Evolutionary conservation across 1,140 invertebrate genomes (phyloP), one percentile per base, ranked within the genome.

Genomic region (Diplogasteroides magnus): DNA sequence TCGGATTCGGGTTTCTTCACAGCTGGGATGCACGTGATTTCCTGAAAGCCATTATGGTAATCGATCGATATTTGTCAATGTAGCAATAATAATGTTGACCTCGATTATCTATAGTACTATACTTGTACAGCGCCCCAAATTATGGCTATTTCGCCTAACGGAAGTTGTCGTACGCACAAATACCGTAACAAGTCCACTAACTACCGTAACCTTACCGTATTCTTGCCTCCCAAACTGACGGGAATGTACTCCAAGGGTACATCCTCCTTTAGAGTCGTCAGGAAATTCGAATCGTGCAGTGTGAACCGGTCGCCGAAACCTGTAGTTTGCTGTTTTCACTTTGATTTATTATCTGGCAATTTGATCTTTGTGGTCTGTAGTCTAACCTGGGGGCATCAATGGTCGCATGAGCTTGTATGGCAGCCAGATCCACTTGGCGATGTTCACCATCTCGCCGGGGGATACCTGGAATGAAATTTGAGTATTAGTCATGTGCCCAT

Each of bases 401-500:
- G 77, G 64, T 32, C 77, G 75, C 29, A 73, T 69, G 27, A 80
- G 55, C 37, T 70, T 76, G 61, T 80, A 80, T 3, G 79, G 78
- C 31, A 82, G 67, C 62, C 80, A 75, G 37, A 82, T 82, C 80
- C 80, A 82, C 72, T 80, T 82, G 57, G 80, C 77, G 37, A 82
- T 82, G 74, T 83, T 82, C 15, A 82, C 79, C 55, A 83, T 69
- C 61, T 83, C 79, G 48, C 80, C 75, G 6, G 80, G 80, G 56
- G 81, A 74, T 23, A 72, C 70, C 70, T 72, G 32, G 6, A 67
- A 61, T 56, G 32, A 26, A 25, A 61, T 27, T 68, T n/a, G n/a
- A n/a, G n/a, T n/a, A n/a, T n/a, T n/a, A n/a, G n/a, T n/a, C n/a
- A n/a, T n/a, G n/a, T n/a, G n/a, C n/a, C n/a, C n/a, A n/a, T n/a